phyloP scores from a whole-genome alignment of 2,113 vertebrate species.

The Solenodon paradoxus region DNA sequence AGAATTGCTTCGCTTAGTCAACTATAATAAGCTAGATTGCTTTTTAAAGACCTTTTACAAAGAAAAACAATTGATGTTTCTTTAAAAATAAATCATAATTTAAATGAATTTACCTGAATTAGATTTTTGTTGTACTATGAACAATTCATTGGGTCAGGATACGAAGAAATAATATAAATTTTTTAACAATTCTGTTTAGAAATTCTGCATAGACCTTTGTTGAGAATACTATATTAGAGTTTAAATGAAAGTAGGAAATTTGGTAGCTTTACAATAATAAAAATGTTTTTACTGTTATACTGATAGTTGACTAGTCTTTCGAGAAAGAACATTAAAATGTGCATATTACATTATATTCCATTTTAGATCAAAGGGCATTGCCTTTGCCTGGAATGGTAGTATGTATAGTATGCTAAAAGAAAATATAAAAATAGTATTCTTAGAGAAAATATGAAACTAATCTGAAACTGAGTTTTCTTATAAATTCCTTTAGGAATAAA shows the following conservation, averaged over 20 bases:
- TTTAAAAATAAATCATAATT: background rate
- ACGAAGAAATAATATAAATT: background rate
- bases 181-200: slow-evolving; percentile 26
- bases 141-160: background rate
- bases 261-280: background rate
- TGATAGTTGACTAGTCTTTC: background rate
- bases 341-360: background rate
- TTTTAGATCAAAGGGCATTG: background rate
- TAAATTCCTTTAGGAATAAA: background rate
- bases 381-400: background rate
- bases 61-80: background rate
- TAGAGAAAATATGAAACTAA: slow-evolving; percentile 5
- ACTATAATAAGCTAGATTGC: background rate
- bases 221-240: background rate
- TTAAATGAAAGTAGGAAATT: slow-evolving; percentile 4
- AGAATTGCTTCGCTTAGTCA: background rate
- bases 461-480: background rate
- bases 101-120: background rate
- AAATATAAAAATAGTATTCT: background rate
- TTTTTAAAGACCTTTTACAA: background rate
- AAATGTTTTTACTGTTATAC: background rate
- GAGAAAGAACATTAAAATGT: background rate
- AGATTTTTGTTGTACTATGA: background rate
- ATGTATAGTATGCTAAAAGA: background rate
- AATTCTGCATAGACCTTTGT: slow-evolving; percentile 21